Percentiles rank a stretch among this genome's conserved stretches.
Conservation (phyloP, 2,113 vertebrate species). For the Alectura lathami region DNA sequence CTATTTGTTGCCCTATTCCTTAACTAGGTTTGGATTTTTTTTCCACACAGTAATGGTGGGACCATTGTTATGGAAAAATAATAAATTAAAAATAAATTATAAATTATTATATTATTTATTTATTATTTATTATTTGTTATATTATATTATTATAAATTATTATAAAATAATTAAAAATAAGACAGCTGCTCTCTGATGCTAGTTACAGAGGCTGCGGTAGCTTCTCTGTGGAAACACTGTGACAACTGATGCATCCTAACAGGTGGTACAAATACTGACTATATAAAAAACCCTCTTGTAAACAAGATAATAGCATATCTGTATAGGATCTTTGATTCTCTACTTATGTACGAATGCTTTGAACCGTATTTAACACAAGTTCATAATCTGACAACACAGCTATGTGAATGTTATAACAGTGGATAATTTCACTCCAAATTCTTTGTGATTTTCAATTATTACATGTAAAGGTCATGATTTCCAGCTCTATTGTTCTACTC, state of each 20-base stretch:
- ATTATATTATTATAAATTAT: too few relatives aligned
- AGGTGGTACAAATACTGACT: not conserved
- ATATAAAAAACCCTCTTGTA: not conserved
- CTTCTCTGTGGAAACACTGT: not conserved
- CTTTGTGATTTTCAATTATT: slow-evolving; percentile 33
- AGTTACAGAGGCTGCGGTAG: not conserved
- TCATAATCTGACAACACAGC: not conserved
- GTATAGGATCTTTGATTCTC: not conserved
- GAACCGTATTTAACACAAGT: not conserved
- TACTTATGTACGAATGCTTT: not conserved
- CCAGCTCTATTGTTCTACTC: not conserved
- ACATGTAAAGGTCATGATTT: slow-evolving; percentile 14
- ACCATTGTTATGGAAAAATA: not conserved
- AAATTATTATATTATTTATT: too few relatives aligned
- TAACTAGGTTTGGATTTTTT: not conserved
- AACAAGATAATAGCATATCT: not conserved
- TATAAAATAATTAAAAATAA: too few relatives aligned
- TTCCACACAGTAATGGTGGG: not conserved
- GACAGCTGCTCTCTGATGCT: not conserved
- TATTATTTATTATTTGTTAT: too few relatives aligned
- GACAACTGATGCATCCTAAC: not conserved
- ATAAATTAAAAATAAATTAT: too few relatives aligned
- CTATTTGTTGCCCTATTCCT: not conserved
- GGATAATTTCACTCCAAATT: slow-evolving; percentile 7
- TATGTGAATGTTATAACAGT: not conserved